Evolutionary conservation across 2,113 vertebrate species (phyloP).

Genomic region (Regulus satrapa): DNA sequence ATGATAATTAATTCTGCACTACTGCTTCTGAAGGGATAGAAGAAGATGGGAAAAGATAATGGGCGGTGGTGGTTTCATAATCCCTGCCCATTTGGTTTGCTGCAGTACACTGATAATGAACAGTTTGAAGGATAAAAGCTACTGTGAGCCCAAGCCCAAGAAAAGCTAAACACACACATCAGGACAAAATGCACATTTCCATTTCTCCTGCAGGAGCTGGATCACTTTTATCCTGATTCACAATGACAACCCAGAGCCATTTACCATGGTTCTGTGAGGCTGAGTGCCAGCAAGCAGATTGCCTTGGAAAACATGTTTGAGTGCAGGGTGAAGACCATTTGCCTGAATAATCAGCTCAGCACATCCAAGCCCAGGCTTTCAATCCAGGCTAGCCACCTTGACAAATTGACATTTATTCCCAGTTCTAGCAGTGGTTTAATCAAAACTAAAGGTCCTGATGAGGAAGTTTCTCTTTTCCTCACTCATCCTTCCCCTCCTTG

Average conservation of each 20-base stretch:
- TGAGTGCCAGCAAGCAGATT: slow-evolving; percentile 24
- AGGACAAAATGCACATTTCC: not conserved
- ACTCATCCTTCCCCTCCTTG: not conserved
- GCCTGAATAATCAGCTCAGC: not conserved
- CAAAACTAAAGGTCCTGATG: not conserved
- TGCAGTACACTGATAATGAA: not conserved
- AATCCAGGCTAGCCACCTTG: not conserved
- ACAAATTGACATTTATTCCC: not conserved
- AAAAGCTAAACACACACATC: not conserved
- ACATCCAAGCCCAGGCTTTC: not conserved
- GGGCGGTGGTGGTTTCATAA: not conserved
- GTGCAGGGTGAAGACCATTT: not conserved
- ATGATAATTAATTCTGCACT: slow-evolving; percentile 46
- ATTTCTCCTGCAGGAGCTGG: not conserved
- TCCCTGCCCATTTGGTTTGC: not conserved
- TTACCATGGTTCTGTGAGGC: not conserved
- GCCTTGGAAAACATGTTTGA: not conserved
- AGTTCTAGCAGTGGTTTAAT: not conserved
- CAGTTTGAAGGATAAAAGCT: not conserved
- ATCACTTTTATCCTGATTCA: slow-evolving; percentile 27
- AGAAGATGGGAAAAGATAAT: slow-evolving; percentile 17
- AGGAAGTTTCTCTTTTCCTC: not conserved
- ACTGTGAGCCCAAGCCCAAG: not conserved
- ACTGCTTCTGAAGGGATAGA: slow-evolving; percentile 1
- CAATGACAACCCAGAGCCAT: slow-evolving; percentile 1